Evolutionary conservation across 92 coral and sea anemone genomes (phyloP).

Genomic region (Ricordea florida): DNA sequence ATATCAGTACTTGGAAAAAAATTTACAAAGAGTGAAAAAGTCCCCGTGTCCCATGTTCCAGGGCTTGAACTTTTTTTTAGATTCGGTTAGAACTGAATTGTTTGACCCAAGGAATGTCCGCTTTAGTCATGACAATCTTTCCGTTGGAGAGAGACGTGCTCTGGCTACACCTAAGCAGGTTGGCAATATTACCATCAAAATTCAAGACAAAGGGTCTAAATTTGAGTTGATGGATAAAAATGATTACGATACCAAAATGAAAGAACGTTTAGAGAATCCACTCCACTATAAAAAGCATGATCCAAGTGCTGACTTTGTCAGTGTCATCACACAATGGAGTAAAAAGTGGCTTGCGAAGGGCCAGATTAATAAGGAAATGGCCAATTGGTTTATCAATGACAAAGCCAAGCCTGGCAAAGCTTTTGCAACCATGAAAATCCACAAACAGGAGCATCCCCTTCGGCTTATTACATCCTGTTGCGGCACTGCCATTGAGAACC

Average conservation of each 20-base stretch:
- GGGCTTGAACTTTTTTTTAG: background rate
- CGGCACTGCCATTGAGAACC: no score
- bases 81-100: conserved; percentile 2
- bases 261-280: conserved; percentile 24
- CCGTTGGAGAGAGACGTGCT: background rate
- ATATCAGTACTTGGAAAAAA: no score
- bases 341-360: conserved; percentile 16
- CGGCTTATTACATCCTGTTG: no score
- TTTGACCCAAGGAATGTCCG: background rate
- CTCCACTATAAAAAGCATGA: conserved; percentile 17
- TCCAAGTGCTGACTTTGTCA: background rate
- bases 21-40: no score
- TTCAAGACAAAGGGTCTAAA: background rate
- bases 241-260: no score
- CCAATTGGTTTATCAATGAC: conserved; percentile 21
- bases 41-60: background rate
- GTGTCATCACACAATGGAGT: conserved; percentile 5
- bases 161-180: background rate
- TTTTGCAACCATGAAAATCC: no score
- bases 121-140: background rate
- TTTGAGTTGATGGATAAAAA: background rate
- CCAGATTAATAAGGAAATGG: conserved; percentile 17
- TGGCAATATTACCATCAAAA: background rate
- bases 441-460: no score
- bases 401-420: conserved; percentile 36